Base-by-base conservation (phyloP, 37 sponge, comb jelly and placozoan genomes). In the Cliona cf. orientalis region DNA sequence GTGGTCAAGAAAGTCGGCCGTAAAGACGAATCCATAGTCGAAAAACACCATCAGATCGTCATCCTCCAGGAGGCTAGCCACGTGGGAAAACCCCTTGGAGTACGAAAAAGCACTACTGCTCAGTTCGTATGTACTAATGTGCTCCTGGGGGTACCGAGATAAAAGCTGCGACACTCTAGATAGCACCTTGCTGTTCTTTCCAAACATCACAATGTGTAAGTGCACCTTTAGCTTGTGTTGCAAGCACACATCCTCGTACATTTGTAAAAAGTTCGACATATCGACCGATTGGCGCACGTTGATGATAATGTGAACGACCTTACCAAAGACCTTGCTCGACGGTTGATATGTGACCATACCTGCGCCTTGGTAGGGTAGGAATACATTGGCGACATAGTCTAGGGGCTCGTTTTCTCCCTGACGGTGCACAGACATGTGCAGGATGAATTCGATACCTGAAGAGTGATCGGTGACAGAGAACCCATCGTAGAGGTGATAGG, bases 401-500 rank as follows among this genome's bases (percentile, higher is more conserved):
- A 73, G 32, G 25, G 89, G 62, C 0, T 57, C 43, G 0, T 28
- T 11, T 17, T n/a, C 23, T 0, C 84, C 76, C 26, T 40, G 1
- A 14, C 41, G 14, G 12, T 73, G 74, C 22, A 82, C 71, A 12
- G 89, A 82, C 63, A 89, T 35, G 43, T 40, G 84, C 26, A 89
- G 65, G 5, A 25, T 55, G 53, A 83, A 89, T 26, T 77, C 36
- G 12, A 89, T 56, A 6, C 89, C 89, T 14, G 73, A 82, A 3
- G 89, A 81, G 19, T 70, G 62, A 25, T 89, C 79, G 6, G 55
- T 40, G 28, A 67, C 35, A 14, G 70, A 6, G 32, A 83, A 89
- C 12, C 89, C 89, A 49, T 89, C 89, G 39, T 43, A 46, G 0
- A 89, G 58, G 26, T 65, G 78, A 42, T 71, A 89, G 23, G 83